Evolutionary conservation across 2,888 invertebrate species (phyloP), one percentile per base, ranked within the genome.

Genomic region (Drosophila flavopinicola): DNA sequence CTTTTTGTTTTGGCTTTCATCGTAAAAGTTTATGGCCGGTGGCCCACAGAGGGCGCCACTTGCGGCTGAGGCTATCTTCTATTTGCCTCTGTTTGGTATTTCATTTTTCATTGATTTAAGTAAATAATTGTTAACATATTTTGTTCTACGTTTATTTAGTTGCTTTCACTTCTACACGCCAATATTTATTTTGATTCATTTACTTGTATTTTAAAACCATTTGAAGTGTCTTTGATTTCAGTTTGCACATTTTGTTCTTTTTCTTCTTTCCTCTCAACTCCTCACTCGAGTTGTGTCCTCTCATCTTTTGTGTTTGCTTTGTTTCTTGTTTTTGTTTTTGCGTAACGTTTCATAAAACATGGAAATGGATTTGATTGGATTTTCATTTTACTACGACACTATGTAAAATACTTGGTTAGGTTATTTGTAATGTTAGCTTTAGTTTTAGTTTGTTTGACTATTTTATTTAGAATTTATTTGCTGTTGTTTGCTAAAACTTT

Each of bases 191-290:
- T 80, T 80, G 80, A 83, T 80, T 80, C 51, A 32, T 56, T 79
- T 68, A 60, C 64, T 48, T 72, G n/a, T 44, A n/a, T 30, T 66
- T 78, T 60, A 74, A 79, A 82, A 78, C 64, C 79, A 53, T 79
- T 66, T 78, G 58, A 73, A 75, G 60, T 78, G 53, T 70, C 75
- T 80, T 80, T 80, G 83, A 80, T 83, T 80, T 75, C 45, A 68
- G 56, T 80, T 79, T 83, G 79, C 79, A 80, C 83, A 79, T 80
- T 74, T 61, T 77, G 67, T 79, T 70, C 11, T 15, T 23, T 11
- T 15, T 33, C 27, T 1, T 17, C 42, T 11, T 37, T 25, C 25
- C 1, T 1, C 9, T 35, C n/a, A 30, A 35, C 33, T 10, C 0
- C 7, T 38, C 24, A 25, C 37, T 44, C 5, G n/a, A 24, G 7